phyloP scores from a whole-genome alignment of 2,797 vertebrate species.

The Bucorvus abyssinicus region DNA sequence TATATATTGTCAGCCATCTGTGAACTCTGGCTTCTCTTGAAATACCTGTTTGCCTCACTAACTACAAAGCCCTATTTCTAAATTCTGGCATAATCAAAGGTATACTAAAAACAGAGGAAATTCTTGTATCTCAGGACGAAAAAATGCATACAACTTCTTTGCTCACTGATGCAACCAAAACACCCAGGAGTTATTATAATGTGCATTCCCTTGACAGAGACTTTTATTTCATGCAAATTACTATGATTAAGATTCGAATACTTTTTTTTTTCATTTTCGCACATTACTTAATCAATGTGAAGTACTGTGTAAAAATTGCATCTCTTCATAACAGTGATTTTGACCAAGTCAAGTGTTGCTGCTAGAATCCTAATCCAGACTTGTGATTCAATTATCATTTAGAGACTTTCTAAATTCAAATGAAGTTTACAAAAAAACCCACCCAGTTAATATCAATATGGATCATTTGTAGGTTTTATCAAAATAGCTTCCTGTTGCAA shows the following conservation, averaged over 20 bases:
- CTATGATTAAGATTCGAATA: conserved; percentile 94
- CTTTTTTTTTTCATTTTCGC: conserved; percentile 88
- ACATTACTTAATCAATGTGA: conserved; percentile 99
- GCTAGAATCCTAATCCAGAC: conserved; percentile 99
- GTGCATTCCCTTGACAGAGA: conserved; percentile 83
- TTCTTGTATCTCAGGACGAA: conserved; percentile 60
- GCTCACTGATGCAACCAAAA: conserved; percentile 84
- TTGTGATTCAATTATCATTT: conserved; percentile 93
- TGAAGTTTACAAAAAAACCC: conserved; percentile 58
- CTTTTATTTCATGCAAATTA: conserved; percentile 99
- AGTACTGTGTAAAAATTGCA: conserved; percentile 99
- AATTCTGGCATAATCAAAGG: conserved; percentile 64
- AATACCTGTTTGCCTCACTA: conserved; percentile 49
- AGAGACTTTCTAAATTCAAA: conserved; percentile 83
- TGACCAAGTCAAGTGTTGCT: conserved; percentile 99
- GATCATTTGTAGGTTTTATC: conserved; percentile 67
- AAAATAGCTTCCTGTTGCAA: conserved; percentile 50
- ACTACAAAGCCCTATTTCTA: conserved; percentile 25
- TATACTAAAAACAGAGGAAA: conserved; percentile 70
- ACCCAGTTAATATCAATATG: conserved; percentile 49
- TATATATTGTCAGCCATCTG: conserved; percentile 48
- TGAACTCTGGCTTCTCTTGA: conserved; percentile 58
- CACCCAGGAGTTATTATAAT: conserved; percentile 83
- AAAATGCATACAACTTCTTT: conserved; percentile 77
- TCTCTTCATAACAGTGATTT: conserved; percentile 97